These are phyloP conservation scores for Lymantria dispar DNA, from an alignment of 2,888 invertebrate genomes.

Conservation along the genomic window DNA sequence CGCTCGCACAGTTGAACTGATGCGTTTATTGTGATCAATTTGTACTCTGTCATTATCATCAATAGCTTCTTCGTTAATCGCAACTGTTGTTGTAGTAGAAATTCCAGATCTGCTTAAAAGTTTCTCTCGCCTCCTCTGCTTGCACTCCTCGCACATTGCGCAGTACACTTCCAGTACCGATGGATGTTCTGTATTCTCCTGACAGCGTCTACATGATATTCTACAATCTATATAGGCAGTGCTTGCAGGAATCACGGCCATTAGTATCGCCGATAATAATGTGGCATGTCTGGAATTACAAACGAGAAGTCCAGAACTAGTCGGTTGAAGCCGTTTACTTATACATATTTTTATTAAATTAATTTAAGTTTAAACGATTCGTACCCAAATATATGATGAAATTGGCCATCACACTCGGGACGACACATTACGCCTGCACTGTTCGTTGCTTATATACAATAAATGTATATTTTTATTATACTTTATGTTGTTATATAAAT, in stretches of 20 bases:
- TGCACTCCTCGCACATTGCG: conserved; percentile 67
- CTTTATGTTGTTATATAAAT: no score
- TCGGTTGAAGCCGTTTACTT: not conserved
- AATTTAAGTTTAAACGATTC: conserved; percentile 5
- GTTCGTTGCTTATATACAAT: no score
- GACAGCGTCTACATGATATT: conserved; percentile 54
- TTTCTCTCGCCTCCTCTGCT: conserved; percentile 42
- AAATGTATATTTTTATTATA: no score
- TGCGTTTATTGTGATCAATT: no score
- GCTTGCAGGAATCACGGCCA: conserved; percentile 28
- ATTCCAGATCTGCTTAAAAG: conserved; percentile 5
- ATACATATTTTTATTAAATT: no score
- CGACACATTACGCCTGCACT: not conserved
- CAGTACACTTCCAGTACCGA: conserved; percentile 61
- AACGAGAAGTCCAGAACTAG: not conserved
- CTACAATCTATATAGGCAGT: conserved; percentile 50
- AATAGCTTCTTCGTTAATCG: not conserved
- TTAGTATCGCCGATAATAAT: conserved; percentile 17
- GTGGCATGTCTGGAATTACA: conserved; percentile 23
- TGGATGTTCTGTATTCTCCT: conserved; percentile 29
- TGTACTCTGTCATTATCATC: no score
- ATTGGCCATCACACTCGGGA: conserved; percentile 6
- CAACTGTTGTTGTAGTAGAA: not conserved
- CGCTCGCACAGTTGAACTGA: not conserved
- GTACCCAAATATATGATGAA: conserved; percentile 14